A percentile compares a stretch with the other conserved stretches of the same genome.
phyloP scores from a whole-genome alignment of 2,797 vertebrate genomes.

The Falco concolor region DNA sequence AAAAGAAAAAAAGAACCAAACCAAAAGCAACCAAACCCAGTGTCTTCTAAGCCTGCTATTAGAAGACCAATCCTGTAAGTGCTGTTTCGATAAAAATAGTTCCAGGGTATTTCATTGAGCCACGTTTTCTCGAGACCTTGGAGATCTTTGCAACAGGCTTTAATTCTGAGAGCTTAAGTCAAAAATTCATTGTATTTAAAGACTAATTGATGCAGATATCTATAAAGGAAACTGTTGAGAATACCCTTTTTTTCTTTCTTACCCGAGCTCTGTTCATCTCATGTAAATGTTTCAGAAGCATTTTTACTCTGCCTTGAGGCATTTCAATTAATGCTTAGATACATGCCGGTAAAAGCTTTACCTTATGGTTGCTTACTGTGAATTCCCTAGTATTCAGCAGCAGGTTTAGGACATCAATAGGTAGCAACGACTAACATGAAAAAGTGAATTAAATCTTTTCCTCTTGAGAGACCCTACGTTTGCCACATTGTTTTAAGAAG shows the following conservation, averaged over 20 bases:
- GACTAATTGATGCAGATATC: slow-evolving; percentile 37
- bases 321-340: slow-evolving; percentile 66
- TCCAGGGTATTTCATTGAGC: not conserved
- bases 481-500: not conserved
- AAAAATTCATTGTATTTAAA: slow-evolving; percentile 24
- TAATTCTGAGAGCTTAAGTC: slow-evolving; percentile 25
- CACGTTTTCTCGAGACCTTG: not conserved
- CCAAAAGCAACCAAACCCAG: not conserved
- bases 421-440: not conserved
- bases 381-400: slow-evolving; percentile 35
- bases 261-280: slow-evolving; percentile 48
- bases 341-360: slow-evolving; percentile 36
- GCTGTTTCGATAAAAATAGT: not conserved
- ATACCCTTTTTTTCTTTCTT: not conserved
- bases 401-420: slow-evolving; percentile 39
- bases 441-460: slow-evolving; percentile 15
- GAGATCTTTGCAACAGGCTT: slow-evolving; percentile 12
- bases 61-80: not conserved
- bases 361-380: slow-evolving; percentile 57
- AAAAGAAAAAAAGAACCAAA: not conserved
- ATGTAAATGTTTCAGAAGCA: slow-evolving; percentile 66
- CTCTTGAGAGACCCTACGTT: slow-evolving; percentile 5
- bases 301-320: slow-evolving; percentile 63
- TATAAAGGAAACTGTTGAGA: not conserved
- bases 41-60: not conserved